Evolutionary conservation across 2,797 vertebrate species (phyloP).

Genomic region (Molothrus aeneus): DNA sequence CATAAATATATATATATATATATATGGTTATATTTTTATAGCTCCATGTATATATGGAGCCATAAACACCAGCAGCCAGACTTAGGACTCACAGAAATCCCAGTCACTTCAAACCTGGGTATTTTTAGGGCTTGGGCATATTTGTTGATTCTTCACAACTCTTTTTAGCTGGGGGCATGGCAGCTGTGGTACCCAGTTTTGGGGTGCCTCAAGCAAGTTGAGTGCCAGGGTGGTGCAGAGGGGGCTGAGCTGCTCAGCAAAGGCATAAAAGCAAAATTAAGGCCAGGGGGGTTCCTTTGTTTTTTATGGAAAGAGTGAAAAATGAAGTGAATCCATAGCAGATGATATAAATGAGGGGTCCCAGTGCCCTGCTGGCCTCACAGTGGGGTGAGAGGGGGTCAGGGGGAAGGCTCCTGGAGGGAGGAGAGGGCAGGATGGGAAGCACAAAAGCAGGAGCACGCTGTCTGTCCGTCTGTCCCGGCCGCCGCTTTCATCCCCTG

Average conservation of each 20-base stretch:
- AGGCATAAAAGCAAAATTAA: neutral
- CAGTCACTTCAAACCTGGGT: neutral
- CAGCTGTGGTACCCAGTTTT: no score
- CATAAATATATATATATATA: rapidly evolving
- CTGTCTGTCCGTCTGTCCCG: neutral
- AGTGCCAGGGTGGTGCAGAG: neutral
- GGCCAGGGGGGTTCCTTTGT: rapidly evolving
- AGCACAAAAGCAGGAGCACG: neutral
- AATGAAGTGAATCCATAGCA: neutral
- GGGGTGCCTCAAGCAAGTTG: rapidly evolving
- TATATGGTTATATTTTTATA: neutral
- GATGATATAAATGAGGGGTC: neutral
- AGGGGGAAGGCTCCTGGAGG: neutral
- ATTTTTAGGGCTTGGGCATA: neutral
- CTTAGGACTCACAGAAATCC: neutral
- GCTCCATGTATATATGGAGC: neutral
- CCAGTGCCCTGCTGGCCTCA: neutral
- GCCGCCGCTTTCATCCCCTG: neutral
- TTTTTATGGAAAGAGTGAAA: neutral
- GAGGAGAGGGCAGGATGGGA: neutral
- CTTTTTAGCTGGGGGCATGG: neutral
- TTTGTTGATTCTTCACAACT: neutral
- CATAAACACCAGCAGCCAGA: neutral
- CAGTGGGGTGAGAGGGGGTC: neutral
- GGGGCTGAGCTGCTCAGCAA: neutral